Evolutionary conservation across 1,140 invertebrate species (phyloP), one percentile per base, ranked within the genome.

Genomic region (Druon quercuslanigerum): DNA sequence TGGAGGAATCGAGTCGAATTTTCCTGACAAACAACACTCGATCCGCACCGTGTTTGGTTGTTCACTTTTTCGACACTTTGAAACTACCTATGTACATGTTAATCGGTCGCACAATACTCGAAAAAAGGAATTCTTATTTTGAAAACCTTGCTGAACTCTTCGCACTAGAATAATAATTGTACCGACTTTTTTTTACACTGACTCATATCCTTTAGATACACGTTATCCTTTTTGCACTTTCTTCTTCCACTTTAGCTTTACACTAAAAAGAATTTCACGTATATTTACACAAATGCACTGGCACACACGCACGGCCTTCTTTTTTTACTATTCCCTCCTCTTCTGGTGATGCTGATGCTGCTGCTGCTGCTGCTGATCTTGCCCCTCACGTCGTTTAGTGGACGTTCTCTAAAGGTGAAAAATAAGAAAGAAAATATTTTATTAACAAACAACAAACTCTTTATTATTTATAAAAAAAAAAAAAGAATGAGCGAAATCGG

Each of bases 1-100:
- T 82, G 86, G 87, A 89, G 86, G 87, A 87, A 87, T 86, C 79
- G 77, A 85, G 76, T 83, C 80, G 75, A 86, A 84, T 82, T 84
- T 82, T 75, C 78, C 83, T 77, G 74, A 73, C 57, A 81, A 84
- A 84, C 78, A 80, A 84, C 78, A 80, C 78, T 83, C 76, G 77
- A 77, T 74, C 85, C 76, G 72, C 72, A 66, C 73, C 72, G 80
- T 66, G 60, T 33, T 57, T 33, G 60, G 33, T 57, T 66, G 5
- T 66, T 66, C 60, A 66, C 60, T 66, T 46, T 40, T 13, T 66
- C 40, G 33, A 66, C 14, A 16, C 25, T 33, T 66, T 46, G 20
- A 66, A 66, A 40, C 20, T 66, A 40, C 60, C 14, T 66, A 40
- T 16, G 33, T 66, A 66, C 60, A 66, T 66, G 60, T 40, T 66